Base-by-base conservation (phyloP, 2,113 vertebrate genomes). In the Cheirogaleus medius region DNA sequence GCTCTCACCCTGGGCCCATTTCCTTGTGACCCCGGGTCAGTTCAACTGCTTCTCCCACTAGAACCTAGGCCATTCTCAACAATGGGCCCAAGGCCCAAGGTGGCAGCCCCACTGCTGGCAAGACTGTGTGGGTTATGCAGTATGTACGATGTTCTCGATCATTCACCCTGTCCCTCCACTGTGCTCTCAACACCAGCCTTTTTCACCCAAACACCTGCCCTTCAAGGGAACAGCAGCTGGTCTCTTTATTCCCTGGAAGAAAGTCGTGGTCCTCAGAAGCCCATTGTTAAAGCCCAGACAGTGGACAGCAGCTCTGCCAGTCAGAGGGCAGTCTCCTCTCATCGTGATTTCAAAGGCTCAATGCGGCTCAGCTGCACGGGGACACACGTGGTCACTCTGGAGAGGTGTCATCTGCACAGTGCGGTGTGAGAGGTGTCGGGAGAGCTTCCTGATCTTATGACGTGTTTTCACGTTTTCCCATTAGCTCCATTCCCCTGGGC, bases 331-430 rank as follows among this genome's bases (percentile, higher is more conserved):
- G 34, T 27, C 37, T 88, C 42, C 83, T 64, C 44, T 13, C 20
- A 54, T 47, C 44, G 37, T 52, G 15, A 77, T 58, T 78, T 32
- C 52, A 49, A 91, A 96, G 64, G 14, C n/a, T 96, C 68, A 54
- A 32, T 25, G 69, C 11, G 52, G 95, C 32, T 52, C 34, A 29
- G 6, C 66, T 39, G 12, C 6, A 58, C 1, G 39, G 44, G 21
- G 58, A 34, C 11, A 20, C 0, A 5, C 3, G 11, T 3, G 0
- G 0, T 63, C 47, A 83, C 29, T 23, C 21, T 39, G 20, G 82
- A 29, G 42, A 39, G 29, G 13, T 17, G 54, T 88, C 14, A 63
- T 66, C 7, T 60, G 80, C 25, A 42, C 27, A 60, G 34, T 37
- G 90, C 80, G 39, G 21, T 20, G 9, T n/a, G 29, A 84, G 69